Conservation (phyloP, 2,797 vertebrate species). For the Leptodactylus fallax region DNA sequence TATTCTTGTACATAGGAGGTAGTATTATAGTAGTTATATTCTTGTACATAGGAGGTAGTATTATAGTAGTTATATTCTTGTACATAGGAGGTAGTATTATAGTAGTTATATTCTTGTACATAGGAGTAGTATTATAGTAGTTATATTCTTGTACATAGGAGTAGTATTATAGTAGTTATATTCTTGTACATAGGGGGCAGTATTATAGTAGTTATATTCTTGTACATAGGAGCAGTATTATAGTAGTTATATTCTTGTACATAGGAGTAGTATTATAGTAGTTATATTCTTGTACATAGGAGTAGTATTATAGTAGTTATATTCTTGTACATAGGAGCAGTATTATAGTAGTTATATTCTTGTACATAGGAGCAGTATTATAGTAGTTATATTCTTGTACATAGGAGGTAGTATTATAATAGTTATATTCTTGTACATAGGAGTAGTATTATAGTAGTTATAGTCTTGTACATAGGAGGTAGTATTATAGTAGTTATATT, state of each 20-base stretch:
- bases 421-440: conserved; percentile 2
- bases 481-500: conserved; percentile 6
- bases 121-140: too few relatives aligned
- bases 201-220: too few relatives aligned
- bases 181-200: too few relatives aligned
- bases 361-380: neutral
- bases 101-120: too few relatives aligned
- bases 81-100: neutral
- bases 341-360: conserved; percentile 12
- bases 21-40: conserved; percentile 12
- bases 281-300: neutral
- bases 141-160: too few relatives aligned
- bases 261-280: neutral
- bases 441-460: conserved; percentile 18
- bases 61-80: conserved; percentile 5
- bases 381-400: neutral
- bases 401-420: neutral
- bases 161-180: too few relatives aligned
- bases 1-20: neutral
- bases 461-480: neutral
- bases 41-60: neutral
- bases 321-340: conserved; percentile 1
- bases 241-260: neutral
- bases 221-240: conserved; percentile 6
- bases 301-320: neutral